phyloP scores from a whole-genome alignment of 2,888 invertebrate genomes.

The Iphiclides podalirius region DNA sequence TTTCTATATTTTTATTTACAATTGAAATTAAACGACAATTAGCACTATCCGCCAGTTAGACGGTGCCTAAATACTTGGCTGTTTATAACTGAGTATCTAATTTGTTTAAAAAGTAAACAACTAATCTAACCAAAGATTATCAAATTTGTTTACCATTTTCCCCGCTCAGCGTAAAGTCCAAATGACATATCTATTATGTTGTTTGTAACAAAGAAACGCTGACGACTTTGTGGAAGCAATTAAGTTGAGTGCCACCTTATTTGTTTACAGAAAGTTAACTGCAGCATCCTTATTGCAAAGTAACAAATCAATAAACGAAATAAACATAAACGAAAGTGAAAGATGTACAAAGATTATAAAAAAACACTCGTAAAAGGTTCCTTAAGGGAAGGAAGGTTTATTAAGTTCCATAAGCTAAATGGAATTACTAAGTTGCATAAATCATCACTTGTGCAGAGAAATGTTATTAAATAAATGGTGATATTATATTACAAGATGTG shows the following conservation, averaged over 20 bases:
- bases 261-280: conserved; percentile 14
- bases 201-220: conserved; percentile 7
- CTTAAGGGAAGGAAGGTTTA: too few relatives aligned
- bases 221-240: conserved; percentile 15
- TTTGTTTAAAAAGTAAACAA: background rate
- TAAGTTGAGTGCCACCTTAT: conserved; percentile 19
- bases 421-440: too few relatives aligned
- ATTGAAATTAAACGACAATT: background rate
- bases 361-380: too few relatives aligned
- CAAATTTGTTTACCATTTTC: background rate
- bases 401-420: too few relatives aligned
- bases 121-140: background rate
- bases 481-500: too few relatives aligned
- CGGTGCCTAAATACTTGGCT: background rate
- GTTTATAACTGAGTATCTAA: background rate
- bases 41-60: background rate
- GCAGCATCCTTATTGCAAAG: conserved; percentile 18
- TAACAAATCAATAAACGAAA: conserved; percentile 2
- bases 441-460: too few relatives aligned
- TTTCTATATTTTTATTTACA: too few relatives aligned
- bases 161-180: background rate
- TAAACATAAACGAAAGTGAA: too few relatives aligned
- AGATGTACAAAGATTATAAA: too few relatives aligned
- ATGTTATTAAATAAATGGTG: too few relatives aligned
- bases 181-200: conserved; percentile 2